Evolutionary conservation across 2,888 invertebrate species (phyloP).

Genomic region (Mamestra brassicae): DNA sequence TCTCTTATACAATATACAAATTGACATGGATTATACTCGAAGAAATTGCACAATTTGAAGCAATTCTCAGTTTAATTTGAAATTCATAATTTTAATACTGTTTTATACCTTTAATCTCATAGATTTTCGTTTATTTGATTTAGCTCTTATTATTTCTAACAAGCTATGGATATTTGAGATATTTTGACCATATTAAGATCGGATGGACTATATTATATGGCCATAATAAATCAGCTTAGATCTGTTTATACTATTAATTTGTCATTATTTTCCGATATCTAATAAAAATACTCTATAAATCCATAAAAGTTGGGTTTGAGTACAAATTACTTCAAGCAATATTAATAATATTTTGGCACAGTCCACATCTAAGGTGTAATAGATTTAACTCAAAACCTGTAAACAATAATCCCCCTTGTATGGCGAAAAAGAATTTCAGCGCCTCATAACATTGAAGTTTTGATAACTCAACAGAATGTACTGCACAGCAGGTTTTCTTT

Average conservation of each 20-base stretch:
- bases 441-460: no score
- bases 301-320: constrained; percentile 1
- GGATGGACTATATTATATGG: no score
- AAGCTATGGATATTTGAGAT: neutral
- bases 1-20: constrained; percentile 42
- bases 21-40: constrained; percentile 43
- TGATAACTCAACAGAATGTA: no score
- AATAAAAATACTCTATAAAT: constrained; percentile 20
- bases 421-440: no score
- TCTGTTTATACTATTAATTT: no score
- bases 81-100: constrained; percentile 36
- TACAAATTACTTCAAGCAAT: neutral
- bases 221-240: neutral
- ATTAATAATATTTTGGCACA: neutral
- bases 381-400: no score
- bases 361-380: no score
- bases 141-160: neutral
- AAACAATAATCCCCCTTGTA: no score
- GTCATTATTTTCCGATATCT: neutral
- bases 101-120: neutral
- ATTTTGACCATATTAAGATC: neutral
- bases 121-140: neutral
- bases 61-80: constrained; percentile 18
- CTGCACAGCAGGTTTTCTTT: no score
- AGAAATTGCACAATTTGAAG: constrained; percentile 43